Conservation (phyloP, 1,140 invertebrate species). For the Pseudomyrmex flavicornis region DNA sequence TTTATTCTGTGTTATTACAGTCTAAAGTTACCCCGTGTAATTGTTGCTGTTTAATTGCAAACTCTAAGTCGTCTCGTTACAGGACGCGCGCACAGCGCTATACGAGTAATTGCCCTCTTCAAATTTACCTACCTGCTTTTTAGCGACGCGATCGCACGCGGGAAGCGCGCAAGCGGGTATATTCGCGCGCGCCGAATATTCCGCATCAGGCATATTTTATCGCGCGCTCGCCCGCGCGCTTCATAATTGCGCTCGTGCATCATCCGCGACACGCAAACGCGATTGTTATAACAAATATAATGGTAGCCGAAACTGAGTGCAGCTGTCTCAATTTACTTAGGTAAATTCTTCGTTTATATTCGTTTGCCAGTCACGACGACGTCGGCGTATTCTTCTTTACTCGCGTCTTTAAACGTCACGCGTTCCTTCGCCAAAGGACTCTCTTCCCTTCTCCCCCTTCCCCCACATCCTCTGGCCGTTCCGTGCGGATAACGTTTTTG, state of each 20-base stretch:
- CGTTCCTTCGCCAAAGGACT: neutral
- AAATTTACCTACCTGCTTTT: conserved; percentile 71
- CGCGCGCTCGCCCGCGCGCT: conserved; percentile 25
- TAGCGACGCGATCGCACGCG: conserved; percentile 63
- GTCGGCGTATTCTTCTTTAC: neutral
- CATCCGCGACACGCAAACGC: conserved; percentile 53
- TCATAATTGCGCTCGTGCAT: conserved; percentile 55
- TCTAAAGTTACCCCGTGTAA: conserved; percentile 86
- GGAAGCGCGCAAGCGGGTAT: neutral
- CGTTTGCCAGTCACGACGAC: neutral
- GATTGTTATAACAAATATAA: conserved; percentile 55
- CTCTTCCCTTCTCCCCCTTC: too few relatives aligned
- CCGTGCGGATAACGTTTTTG: conserved; percentile 56
- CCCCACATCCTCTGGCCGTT: neutral
- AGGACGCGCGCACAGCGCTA: conserved; percentile 70
- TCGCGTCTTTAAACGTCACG: conserved; percentile 3
- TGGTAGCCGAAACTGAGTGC: neutral
- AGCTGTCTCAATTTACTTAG: conserved; percentile 39
- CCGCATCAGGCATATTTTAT: conserved; percentile 58
- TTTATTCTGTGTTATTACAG: conserved; percentile 86
- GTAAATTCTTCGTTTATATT: neutral
- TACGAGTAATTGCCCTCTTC: conserved; percentile 75
- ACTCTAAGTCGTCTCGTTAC: conserved; percentile 84
- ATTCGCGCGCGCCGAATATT: conserved; percentile 53
- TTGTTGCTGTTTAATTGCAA: conserved; percentile 86